phyloP scores from a whole-genome alignment of 2,113 vertebrate genomes.

The Laticauda colubrina region DNA sequence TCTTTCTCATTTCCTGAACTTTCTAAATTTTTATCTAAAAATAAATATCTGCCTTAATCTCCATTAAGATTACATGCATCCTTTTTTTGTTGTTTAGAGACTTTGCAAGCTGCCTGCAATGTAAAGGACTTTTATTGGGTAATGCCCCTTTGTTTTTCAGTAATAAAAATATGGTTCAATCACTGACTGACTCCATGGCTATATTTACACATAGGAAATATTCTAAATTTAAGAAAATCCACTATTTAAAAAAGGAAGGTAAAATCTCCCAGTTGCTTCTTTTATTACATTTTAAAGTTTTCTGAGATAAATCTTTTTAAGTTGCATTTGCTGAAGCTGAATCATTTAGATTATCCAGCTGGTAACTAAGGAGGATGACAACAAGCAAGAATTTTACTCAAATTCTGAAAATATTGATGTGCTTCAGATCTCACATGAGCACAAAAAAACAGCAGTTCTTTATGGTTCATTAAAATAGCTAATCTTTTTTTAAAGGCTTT shows the following conservation, averaged over 20 bases:
- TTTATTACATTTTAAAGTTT: background rate
- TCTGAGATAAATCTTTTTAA: background rate
- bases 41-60: constrained; percentile 38
- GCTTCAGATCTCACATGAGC: background rate
- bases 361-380: background rate
- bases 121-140: too few species aligned
- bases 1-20: constrained; percentile 40
- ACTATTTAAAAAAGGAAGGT: background rate
- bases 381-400: background rate
- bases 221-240: background rate
- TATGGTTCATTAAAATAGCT: background rate
- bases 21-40: constrained; percentile 48
- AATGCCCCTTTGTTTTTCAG: background rate
- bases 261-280: background rate
- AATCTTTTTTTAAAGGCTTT: background rate
- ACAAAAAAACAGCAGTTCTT: background rate
- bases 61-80: background rate
- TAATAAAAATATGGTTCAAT: background rate
- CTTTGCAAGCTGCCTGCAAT: background rate
- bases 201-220: background rate
- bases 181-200: background rate
- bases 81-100: background rate
- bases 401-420: background rate
- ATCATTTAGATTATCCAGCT: background rate
- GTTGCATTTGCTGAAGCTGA: background rate